Evolutionary conservation across 2,888 invertebrate species (phyloP).

Genomic region (Phortica magna): DNA sequence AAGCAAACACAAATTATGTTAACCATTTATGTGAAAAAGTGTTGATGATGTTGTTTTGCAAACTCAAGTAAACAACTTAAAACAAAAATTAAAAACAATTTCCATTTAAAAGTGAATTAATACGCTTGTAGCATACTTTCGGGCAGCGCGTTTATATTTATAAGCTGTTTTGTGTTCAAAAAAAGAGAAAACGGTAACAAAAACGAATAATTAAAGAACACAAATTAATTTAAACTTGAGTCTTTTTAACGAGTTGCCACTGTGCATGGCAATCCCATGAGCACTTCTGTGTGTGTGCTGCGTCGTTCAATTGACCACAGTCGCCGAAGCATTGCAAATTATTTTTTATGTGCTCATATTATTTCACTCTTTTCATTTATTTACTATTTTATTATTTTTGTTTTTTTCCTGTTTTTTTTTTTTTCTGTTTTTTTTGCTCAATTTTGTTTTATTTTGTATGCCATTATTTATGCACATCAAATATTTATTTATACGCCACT

Average conservation of each 20-base stretch:
- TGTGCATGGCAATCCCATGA: slow-evolving; percentile 5
- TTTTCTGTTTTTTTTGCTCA: background rate
- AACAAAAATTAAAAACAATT: background rate
- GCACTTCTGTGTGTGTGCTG: slow-evolving; percentile 21
- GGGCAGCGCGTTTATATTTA: background rate
- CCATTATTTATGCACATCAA: background rate
- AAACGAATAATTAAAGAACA: background rate
- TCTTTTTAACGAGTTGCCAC: background rate
- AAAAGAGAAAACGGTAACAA: background rate
- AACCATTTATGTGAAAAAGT: background rate
- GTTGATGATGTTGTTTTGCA: too few relatives aligned
- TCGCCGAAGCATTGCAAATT: background rate
- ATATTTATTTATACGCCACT: background rate
- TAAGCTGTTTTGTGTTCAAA: background rate
- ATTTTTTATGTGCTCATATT: background rate
- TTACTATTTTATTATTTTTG: background rate
- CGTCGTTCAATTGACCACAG: background rate
- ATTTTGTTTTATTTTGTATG: background rate
- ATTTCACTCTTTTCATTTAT: background rate
- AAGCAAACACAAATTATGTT: slow-evolving; percentile 24
- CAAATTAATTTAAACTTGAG: background rate
- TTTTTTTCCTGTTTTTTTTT: background rate
- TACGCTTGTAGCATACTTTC: background rate
- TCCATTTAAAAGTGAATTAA: background rate
- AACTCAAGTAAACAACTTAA: too few relatives aligned